Evolutionary conservation across 2,113 vertebrate species (phyloP).

Genomic region (Girardinichthys multiradiatus): DNA sequence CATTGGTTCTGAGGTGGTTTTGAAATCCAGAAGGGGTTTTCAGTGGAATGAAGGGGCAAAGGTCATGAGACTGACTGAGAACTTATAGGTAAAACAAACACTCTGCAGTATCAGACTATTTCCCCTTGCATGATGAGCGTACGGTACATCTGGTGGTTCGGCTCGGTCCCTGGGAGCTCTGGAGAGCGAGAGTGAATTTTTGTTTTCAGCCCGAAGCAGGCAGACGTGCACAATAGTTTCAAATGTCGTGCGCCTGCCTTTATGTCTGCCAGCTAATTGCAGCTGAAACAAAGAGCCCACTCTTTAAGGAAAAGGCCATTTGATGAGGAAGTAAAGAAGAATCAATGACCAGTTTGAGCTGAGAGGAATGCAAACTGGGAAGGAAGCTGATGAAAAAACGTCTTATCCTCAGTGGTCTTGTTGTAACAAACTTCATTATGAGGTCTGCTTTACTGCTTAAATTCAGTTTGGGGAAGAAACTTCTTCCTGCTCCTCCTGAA

Average conservation of each 20-base stretch:
- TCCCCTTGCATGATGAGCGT: conserved; percentile 8
- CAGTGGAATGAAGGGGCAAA: conserved; percentile 20
- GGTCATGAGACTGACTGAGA: conserved; percentile 12
- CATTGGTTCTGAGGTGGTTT: conserved; percentile 33
- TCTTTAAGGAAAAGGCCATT: conserved; percentile 70
- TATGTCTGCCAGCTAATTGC: conserved; percentile 65
- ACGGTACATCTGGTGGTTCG: conserved; percentile 6
- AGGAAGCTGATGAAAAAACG: background rate
- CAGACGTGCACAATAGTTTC: conserved; percentile 67
- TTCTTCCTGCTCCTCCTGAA: background rate
- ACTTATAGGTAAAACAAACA: conserved; percentile 45
- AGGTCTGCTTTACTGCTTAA: background rate
- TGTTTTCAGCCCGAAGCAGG: conserved; percentile 27
- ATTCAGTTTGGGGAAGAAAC: too few relatives aligned
- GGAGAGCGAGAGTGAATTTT: background rate
- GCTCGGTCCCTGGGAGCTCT: conserved; percentile 1
- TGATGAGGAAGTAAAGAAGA: conserved; percentile 51
- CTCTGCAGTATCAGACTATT: background rate
- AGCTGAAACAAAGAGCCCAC: conserved; percentile 75
- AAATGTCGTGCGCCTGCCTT: conserved; percentile 66
- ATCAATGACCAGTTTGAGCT: conserved; percentile 2
- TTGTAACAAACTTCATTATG: background rate
- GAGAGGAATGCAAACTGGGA: conserved; percentile 24
- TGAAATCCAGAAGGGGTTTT: background rate
- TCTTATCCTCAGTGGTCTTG: background rate